phyloP scores from a whole-genome alignment of 2,113 vertebrate genomes.

The Pedetes capensis region DNA sequence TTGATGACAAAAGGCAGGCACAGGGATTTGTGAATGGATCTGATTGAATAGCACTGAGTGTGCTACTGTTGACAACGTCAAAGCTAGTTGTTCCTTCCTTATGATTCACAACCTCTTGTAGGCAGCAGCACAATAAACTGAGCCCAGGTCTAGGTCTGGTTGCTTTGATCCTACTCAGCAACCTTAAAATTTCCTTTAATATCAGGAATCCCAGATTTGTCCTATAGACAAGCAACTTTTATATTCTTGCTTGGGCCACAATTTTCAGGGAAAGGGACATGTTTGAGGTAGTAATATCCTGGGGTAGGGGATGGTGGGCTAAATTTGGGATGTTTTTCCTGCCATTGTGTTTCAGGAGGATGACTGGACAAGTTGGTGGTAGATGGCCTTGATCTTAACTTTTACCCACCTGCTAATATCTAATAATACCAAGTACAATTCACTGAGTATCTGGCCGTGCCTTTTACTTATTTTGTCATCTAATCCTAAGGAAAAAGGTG shows the following conservation, averaged over 20 bases:
- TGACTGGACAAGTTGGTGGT: neutral
- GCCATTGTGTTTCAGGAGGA: neutral
- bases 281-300: neutral
- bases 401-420: neutral
- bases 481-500: neutral
- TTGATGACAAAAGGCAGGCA: neutral
- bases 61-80: constrained; percentile 15
- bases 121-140: neutral
- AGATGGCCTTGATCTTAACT: neutral
- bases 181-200: constrained; percentile 35
- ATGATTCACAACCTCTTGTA: constrained; percentile 11
- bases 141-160: neutral
- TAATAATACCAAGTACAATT: neutral
- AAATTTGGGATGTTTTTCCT: neutral
- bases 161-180: constrained; percentile 48
- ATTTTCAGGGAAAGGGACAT: neutral
- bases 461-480: neutral
- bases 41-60: neutral
- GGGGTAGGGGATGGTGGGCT: neutral
- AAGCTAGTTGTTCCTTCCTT: constrained; percentile 24
- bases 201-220: neutral
- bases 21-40: neutral
- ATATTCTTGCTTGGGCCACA: constrained; percentile 47
- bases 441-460: neutral
- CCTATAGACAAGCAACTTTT: neutral